These are phyloP conservation scores for Rhizoglyphus robini DNA, from an alignment of 1,140 invertebrate species.

Conservation along the genomic window DNA sequence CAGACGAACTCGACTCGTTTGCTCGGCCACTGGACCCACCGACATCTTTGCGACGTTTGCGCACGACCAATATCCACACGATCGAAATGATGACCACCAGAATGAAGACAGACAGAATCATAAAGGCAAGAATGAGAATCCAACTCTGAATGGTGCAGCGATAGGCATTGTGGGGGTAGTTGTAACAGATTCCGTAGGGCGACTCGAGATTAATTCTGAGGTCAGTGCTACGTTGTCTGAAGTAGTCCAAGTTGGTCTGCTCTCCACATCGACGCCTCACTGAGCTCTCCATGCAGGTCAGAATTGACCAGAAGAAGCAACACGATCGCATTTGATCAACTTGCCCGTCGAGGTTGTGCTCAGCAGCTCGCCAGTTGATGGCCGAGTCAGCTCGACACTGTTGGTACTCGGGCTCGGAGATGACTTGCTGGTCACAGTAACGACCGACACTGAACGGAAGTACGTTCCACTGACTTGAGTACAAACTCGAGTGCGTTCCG, in stretches of 20 bases:
- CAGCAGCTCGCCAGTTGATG: neutral
- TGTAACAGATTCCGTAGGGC: neutral
- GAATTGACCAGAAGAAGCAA: conserved; percentile 1
- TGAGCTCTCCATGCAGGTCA: neutral
- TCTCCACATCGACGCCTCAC: neutral
- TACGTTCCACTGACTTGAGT: neutral
- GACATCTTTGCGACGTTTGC: neutral
- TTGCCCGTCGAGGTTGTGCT: neutral
- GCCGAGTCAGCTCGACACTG: neutral
- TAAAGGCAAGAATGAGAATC: neutral
- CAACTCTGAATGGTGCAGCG: neutral
- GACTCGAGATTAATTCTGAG: neutral
- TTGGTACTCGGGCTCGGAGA: neutral
- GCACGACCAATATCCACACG: neutral
- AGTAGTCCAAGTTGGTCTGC: neutral
- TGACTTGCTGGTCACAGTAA: neutral
- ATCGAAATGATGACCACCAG: neutral
- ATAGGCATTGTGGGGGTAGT: neutral
- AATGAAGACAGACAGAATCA: neutral
- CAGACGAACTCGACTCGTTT: neutral
- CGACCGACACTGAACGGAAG: neutral
- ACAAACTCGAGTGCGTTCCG: neutral
- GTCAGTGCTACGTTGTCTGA: neutral
- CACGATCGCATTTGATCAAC: conserved; percentile 1
- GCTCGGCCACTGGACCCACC: neutral